Conservation (phyloP, 1,140 invertebrate species). For the Nasonia longicornis region DNA sequence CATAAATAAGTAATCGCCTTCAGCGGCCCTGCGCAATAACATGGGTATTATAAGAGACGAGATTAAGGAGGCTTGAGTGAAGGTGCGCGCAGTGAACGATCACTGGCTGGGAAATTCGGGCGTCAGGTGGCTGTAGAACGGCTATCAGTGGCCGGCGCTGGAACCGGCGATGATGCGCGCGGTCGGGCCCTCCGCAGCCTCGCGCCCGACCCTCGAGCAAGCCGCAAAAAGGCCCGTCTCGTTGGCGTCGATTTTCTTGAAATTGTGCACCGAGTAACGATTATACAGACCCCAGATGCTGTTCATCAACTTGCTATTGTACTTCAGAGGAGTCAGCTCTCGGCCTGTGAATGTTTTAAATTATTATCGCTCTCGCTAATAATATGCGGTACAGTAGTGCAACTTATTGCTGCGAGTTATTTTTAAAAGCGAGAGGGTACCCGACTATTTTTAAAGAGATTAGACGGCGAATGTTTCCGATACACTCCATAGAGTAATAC, state of each 20-base stretch:
- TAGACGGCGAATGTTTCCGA: no score
- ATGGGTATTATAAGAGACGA: background rate
- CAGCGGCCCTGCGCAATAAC: background rate
- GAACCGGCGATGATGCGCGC: conserved; percentile 16
- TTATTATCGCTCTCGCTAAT: no score
- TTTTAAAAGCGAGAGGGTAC: no score
- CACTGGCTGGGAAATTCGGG: background rate
- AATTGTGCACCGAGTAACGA: conserved; percentile 85
- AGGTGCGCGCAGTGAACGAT: background rate
- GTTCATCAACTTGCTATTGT: conserved; percentile 89
- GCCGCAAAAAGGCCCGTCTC: conserved; percentile 48
- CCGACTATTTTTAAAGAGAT: no score
- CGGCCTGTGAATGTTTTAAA: conserved; percentile 57
- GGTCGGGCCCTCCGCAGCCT: conserved; percentile 7
- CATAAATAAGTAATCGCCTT: no score
- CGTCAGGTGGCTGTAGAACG: background rate
- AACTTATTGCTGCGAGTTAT: no score
- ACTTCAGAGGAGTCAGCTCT: conserved; percentile 76
- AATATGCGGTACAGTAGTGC: no score
- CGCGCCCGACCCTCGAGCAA: background rate
- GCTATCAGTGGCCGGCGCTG: conserved; percentile 14
- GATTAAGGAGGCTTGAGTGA: background rate
- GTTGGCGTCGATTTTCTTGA: conserved; percentile 80
- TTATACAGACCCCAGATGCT: conserved; percentile 92
- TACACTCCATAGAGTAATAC: no score